Evolutionary conservation across 2,113 vertebrate species (phyloP).

Genomic region (Lasiurus borealis): DNA sequence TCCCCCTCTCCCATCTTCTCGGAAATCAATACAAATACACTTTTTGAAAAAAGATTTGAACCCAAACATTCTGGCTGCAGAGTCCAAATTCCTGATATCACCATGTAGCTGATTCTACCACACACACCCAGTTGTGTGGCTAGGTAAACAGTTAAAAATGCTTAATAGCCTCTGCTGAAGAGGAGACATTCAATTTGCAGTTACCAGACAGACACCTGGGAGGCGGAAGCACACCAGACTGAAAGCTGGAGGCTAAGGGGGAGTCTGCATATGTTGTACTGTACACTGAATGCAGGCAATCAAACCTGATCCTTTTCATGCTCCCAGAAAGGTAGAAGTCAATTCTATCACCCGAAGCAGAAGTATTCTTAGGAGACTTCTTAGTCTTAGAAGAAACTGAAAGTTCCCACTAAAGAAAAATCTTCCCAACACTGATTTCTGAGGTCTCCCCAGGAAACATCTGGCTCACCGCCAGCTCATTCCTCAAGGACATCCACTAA

Average conservation of each 20-base stretch:
- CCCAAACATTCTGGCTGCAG: neutral
- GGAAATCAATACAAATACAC: no score
- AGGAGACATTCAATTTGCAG: slow-evolving; percentile 10
- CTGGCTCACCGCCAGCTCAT: neutral
- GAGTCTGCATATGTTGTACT: neutral
- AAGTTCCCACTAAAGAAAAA: neutral
- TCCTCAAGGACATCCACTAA: neutral
- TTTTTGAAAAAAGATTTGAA: neutral
- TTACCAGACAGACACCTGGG: neutral
- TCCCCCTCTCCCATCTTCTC: no score
- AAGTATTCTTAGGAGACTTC: neutral
- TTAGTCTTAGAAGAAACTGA: slow-evolving; percentile 16
- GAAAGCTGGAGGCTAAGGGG: neutral
- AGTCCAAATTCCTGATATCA: neutral
- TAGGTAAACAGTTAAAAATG: neutral
- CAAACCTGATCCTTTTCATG: neutral
- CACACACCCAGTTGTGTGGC: neutral
- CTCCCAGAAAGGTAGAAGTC: neutral
- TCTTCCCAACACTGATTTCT: neutral
- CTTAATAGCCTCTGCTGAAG: neutral
- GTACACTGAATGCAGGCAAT: neutral
- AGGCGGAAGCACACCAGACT: neutral
- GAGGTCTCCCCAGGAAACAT: neutral
- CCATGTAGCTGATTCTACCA: neutral
- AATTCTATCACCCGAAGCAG: neutral